Conservation (phyloP, 2,113 vertebrate genomes). For the Edolisoma coerulescens region DNA sequence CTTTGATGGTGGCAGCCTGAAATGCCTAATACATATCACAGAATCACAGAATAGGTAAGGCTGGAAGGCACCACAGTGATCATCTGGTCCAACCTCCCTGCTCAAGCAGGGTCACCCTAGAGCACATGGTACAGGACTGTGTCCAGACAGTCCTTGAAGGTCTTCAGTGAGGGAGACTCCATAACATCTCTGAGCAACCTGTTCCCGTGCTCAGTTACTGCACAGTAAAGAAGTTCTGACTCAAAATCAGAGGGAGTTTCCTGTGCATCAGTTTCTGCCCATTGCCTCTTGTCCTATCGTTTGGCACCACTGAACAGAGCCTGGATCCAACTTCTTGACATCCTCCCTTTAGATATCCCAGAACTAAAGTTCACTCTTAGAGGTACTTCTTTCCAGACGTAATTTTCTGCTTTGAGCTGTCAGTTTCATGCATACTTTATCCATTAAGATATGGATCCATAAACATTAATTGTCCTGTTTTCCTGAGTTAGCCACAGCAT, state of each 20-base stretch:
- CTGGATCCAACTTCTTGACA: background rate
- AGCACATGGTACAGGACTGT: too few species aligned
- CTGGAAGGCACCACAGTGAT: background rate
- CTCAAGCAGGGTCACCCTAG: background rate
- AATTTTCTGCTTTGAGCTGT: background rate
- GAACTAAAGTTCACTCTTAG: background rate
- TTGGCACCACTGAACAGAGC: background rate
- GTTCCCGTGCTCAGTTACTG: background rate
- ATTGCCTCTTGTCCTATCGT: background rate
- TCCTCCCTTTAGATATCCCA: background rate
- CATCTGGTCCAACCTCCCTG: too few species aligned
- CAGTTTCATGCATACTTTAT: background rate
- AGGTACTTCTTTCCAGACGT: background rate
- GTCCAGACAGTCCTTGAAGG: background rate
- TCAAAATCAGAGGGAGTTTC: background rate
- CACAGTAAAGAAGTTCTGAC: background rate
- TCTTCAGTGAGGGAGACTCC: background rate
- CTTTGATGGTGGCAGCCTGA: background rate
- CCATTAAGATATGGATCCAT: background rate
- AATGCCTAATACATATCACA: background rate
- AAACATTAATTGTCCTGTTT: background rate
- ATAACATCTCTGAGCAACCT: background rate
- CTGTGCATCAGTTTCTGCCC: background rate
- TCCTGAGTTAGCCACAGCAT: background rate
- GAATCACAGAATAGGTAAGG: background rate